A percentile compares a stretch with the other conserved stretches of the same genome.
These are phyloP conservation scores for Gadus chalcogrammus DNA, from an alignment of 2,113 vertebrate species.

Conservation along the genomic window DNA sequence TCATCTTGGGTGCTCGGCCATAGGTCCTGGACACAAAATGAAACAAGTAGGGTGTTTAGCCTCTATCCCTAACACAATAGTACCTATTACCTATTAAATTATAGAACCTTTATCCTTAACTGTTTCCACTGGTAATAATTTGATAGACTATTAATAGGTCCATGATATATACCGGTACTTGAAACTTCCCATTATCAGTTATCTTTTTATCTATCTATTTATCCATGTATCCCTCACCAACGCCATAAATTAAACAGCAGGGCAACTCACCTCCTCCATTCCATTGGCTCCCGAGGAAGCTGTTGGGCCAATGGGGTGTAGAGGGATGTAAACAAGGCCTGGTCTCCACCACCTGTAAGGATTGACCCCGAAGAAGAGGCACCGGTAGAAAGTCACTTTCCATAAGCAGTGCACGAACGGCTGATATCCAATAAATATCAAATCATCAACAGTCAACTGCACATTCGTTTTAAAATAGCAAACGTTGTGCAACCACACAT, in stretches of 20 bases:
- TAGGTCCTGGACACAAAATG: slow-evolving; percentile 79
- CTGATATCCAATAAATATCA: neutral
- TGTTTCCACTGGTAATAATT: neutral
- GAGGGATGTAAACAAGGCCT: slow-evolving; percentile 86
- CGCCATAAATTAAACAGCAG: too few relatives aligned
- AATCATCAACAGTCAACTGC: neutral
- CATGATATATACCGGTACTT: neutral
- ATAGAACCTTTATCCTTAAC: neutral
- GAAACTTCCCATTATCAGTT: neutral
- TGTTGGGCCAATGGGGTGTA: slow-evolving; percentile 90
- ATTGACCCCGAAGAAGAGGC: neutral
- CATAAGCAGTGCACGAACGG: neutral
- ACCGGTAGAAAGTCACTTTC: neutral
- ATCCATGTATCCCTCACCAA: neutral
- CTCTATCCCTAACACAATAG: too few relatives aligned
- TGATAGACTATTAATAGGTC: neutral
- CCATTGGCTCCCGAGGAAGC: slow-evolving; percentile 94
- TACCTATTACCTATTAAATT: neutral
- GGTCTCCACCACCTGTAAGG: slow-evolving; percentile 88
- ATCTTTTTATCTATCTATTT: neutral
- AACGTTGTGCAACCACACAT: neutral
- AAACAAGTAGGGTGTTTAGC: too few relatives aligned
- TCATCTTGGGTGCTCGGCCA: slow-evolving; percentile 97
- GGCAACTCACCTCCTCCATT: slow-evolving; percentile 89
- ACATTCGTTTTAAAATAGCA: neutral